Base-by-base conservation (phyloP, 2,797 vertebrate species). In the Mycteria americana region DNA sequence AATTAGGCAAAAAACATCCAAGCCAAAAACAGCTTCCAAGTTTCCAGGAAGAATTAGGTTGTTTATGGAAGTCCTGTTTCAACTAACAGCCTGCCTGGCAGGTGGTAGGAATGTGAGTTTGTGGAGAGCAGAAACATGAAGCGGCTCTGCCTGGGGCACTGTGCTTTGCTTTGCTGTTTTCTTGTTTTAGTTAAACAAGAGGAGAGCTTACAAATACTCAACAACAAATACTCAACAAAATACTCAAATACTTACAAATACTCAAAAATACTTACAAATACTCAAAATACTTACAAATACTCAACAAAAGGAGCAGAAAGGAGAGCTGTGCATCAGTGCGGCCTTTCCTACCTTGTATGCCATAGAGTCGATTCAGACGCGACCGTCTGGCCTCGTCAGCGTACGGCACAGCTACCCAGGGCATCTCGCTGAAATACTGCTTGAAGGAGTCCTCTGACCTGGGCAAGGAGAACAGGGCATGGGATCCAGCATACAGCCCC, bases 361-460 rank as follows among this genome's bases (percentile, higher is more conserved):
- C 99, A 4, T 99, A 99, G 56, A 99, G 99, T 73, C 99, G 98
- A 97, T 99, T 99, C 91, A 99, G 99, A 77, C 99, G 99, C 4
- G 99, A 99, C 88, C 99, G 98, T 19, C 99, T 98, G 93, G 98
- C 98, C 95, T 99, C 99, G 0, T 99, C 99, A 0, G 98, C 96
- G 76, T 99, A 99, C 0, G 99, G 99, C 75, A 99, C 98, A 0
- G 99, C 99, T 28, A 99, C 94, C 99, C 99, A 99, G 23, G 99
- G 99, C 99, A 99, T 99, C 98, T 99, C 99, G 3, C 99, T 99
- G 98, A 99, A 99, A 97, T 99, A 99, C 98, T 99, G 99, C 91
- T 99, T 99, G 97, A 99, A 99, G 9, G 99, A 99, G 91, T 99
- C 99, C 97, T 99, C 99, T 23, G 99, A 99, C 98, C 99, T 99